Evolutionary conservation across 2,797 vertebrate genomes (phyloP), one percentile per base, ranked within the genome.

Genomic region (Lacerta bilineata): DNA sequence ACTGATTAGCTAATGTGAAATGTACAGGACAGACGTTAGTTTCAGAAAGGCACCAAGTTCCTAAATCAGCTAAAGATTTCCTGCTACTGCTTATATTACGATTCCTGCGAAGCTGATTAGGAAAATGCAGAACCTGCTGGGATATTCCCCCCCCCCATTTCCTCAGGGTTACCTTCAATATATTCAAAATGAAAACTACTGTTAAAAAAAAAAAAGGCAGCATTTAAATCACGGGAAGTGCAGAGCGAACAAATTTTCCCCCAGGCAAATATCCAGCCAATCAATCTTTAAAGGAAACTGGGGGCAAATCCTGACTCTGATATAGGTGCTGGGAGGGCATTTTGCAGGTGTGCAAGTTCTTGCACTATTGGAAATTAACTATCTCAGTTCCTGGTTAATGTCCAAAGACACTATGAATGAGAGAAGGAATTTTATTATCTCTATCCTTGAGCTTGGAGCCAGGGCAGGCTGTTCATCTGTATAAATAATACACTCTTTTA

Each of bases 31-130:
- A 71, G 88, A 91, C 88, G 66, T 85, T 74, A 36, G 36, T 78
- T 94, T 89, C 41, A 87, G 59, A 71, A 81, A 89, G 81, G 20
- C 79, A 89, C 18, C 76, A 25, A 88, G 87, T 93, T 93, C 64
- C 80, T 95, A 94, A 95, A 94, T 95, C 91, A 94, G 50, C 68
- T 94, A 84, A 92, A 91, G 88, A n/a, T 88, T 93, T 94, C 27
- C 90, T 91, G 83, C 87, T 94, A 27, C 11, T 55, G 27, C 11
- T 69, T 71, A 64, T 17, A 74, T 61, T 82, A 20, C n/a, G 39
- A 0, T 2, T 17, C 11, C 81, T 68, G 72, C 1, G 80, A 75
- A 93, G 86, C 3, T 64, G 86, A 87, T 17, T 5, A 82, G 81
- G 64, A n/a, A 55, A 75, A 91, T 17, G 76, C 74, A 84, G 0